Percentiles rank a stretch among this genome's conserved stretches.
Evolutionary conservation across 2,113 vertebrate genomes (phyloP).

Genomic region (Pelmatolapia mariae): DNA sequence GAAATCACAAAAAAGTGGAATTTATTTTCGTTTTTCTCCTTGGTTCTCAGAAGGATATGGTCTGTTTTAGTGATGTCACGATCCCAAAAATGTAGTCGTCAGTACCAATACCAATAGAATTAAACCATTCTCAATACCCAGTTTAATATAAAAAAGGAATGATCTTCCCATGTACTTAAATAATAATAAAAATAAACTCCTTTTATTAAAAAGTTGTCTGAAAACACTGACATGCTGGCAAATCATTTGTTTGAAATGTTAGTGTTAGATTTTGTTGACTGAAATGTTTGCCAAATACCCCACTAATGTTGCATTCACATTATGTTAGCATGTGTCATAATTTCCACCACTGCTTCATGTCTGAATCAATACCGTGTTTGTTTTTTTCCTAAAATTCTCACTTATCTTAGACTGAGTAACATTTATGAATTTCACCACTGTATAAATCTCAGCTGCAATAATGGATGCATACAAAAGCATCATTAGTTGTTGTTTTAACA

Average conservation of each 20-base stretch:
- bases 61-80: not conserved
- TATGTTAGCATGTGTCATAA: not conserved
- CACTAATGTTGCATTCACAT: not conserved
- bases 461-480: not conserved
- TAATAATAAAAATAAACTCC: not conserved
- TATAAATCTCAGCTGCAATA: not conserved
- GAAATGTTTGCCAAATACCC: not conserved
- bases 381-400: not conserved
- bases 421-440: not conserved
- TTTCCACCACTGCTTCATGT: not conserved
- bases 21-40: too few species aligned
- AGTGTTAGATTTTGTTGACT: not conserved
- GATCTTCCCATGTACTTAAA: not conserved
- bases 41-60: not conserved
- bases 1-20: not conserved
- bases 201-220: not conserved
- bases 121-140: not conserved
- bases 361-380: not conserved
- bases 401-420: not conserved
- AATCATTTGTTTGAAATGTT: not conserved
- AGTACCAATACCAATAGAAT: not conserved
- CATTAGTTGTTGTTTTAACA: not conserved
- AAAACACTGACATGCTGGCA: not conserved
- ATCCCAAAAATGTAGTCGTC: not conserved
- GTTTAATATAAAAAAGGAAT: not conserved